Evolutionary conservation across 2,888 invertebrate genomes (phyloP).

Genomic region (Scaptodrosophila latifasciaeformis): DNA sequence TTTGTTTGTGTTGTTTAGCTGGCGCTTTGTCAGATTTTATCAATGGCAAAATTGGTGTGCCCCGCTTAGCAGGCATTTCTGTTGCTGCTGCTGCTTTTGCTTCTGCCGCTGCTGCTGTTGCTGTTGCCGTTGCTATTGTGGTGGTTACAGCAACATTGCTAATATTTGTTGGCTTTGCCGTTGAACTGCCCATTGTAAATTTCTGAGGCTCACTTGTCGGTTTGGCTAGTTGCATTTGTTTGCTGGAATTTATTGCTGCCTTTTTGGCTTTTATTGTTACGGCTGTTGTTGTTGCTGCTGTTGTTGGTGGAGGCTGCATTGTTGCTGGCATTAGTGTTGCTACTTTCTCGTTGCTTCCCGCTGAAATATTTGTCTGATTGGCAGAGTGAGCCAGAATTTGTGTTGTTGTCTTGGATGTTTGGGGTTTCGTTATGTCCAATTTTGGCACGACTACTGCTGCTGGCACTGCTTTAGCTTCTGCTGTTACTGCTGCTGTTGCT

Average conservation of each 20-base stretch:
- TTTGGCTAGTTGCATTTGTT: slow-evolving; percentile 14
- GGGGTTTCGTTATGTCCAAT: slow-evolving; percentile 24
- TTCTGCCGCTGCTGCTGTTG: slow-evolving; percentile 25
- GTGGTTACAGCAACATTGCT: slow-evolving; percentile 43
- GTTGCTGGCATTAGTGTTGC: slow-evolving; percentile 15
- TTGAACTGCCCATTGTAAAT: slow-evolving; percentile 6
- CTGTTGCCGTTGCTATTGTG: slow-evolving; percentile 27
- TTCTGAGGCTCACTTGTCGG: slow-evolving; percentile 12
- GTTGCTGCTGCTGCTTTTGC: slow-evolving; percentile 8
- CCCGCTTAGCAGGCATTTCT: slow-evolving; percentile 28
- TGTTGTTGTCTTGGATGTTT: slow-evolving; percentile 4
- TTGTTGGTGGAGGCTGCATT: too few species aligned
- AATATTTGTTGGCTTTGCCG: slow-evolving; percentile 42
- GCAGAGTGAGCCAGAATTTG: slow-evolving; percentile 18
- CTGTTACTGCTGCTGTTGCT: slow-evolving; percentile 15
- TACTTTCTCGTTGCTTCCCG: slow-evolving; percentile 30
- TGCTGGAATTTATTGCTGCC: slow-evolving; percentile 23
- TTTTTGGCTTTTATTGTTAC: too few species aligned
- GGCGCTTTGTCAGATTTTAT: slow-evolving; percentile 37
- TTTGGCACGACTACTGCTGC: slow-evolving; percentile 22
- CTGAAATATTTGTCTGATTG: slow-evolving; percentile 42
- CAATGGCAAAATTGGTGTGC: slow-evolving; percentile 44
- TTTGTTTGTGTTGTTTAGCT: slow-evolving; percentile 6
- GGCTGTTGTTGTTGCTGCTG: too few species aligned
- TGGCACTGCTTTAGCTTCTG: slow-evolving; percentile 1